phyloP scores from a whole-genome alignment of 2,888 invertebrate species.

The Anarsia innoxiella region DNA sequence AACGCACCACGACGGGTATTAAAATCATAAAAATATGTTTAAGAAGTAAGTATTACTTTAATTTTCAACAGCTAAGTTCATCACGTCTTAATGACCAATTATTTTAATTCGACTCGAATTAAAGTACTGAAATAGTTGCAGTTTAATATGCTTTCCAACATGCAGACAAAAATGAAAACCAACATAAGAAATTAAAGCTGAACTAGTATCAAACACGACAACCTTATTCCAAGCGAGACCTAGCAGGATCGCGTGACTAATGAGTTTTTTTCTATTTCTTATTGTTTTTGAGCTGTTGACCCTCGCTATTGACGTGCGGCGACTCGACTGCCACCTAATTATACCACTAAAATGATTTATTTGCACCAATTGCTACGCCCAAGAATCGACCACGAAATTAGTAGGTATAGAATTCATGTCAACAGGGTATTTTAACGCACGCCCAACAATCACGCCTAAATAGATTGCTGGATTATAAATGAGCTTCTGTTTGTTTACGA shows the following conservation, averaged over 20 bases:
- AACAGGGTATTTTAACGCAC: conserved; percentile 38
- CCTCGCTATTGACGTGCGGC: conserved; percentile 56
- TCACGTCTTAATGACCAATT: no score
- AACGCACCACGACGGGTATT: no score
- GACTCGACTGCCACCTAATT: conserved; percentile 47
- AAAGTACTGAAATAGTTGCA: no score
- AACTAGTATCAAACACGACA: no score
- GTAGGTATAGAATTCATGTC: conserved; percentile 45
- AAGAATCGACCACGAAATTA: conserved; percentile 39
- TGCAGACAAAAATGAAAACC: no score
- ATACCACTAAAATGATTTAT: conserved; percentile 59
- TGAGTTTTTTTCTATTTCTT: conserved; percentile 64
- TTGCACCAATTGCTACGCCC: conserved; percentile 36
- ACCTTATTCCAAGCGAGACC: no score
- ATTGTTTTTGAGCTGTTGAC: conserved; percentile 69
- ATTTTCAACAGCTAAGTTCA: no score
- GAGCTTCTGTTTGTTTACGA: conserved; percentile 15
- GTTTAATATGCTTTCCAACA: no score
- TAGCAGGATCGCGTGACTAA: conserved; percentile 61
- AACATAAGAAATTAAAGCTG: no score
- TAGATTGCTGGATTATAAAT: conserved; percentile 28
- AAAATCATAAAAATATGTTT: no score
- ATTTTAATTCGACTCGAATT: no score
- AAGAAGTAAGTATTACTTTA: no score
- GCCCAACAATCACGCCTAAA: conserved; percentile 8